Conservation (phyloP, 2,888 invertebrate species). For the Callyntrura sp. region DNA sequence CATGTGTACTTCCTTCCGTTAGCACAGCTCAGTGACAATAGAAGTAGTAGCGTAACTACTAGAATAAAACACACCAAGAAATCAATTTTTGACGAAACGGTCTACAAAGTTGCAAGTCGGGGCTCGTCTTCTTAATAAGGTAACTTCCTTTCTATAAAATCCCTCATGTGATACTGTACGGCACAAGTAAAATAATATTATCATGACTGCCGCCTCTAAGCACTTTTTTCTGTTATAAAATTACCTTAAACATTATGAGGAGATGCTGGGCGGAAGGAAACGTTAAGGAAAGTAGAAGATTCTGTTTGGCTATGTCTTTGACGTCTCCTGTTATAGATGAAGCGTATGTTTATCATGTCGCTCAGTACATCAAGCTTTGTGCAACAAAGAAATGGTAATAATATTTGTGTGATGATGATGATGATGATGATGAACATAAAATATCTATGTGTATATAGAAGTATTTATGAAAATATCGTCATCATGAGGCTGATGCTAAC, state of each 20-base stretch:
- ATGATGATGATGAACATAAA: not conserved
- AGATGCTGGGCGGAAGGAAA: slow-evolving; percentile 45
- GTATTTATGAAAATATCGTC: not conserved
- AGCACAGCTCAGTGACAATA: slow-evolving; percentile 43
- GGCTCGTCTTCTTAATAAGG: not conserved
- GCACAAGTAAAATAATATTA: slow-evolving; percentile 32
- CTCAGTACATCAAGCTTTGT: not conserved
- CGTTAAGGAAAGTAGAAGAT: slow-evolving; percentile 42
- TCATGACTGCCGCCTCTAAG: slow-evolving; percentile 11
- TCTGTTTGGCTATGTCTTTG: slow-evolving; percentile 4
- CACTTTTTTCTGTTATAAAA: slow-evolving; percentile 31
- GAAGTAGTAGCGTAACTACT: slow-evolving; percentile 23
- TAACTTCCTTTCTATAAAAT: slow-evolving; percentile 69
- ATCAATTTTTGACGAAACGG: slow-evolving; percentile 13
- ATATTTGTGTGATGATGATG: not conserved
- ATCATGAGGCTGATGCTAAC: not conserved
- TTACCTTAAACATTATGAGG: slow-evolving; percentile 29
- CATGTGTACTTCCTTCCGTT: slow-evolving; percentile 60
- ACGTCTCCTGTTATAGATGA: not conserved
- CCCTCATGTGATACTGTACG: slow-evolving; percentile 26
- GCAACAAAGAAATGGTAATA: slow-evolving; percentile 32
- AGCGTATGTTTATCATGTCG: not conserved
- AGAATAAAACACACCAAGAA: slow-evolving; percentile 24
- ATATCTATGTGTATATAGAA: not conserved
- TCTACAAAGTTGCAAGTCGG: slow-evolving; percentile 42